phyloP scores from a whole-genome alignment of 1,140 invertebrate species.

The Lanistes nyassanus region DNA sequence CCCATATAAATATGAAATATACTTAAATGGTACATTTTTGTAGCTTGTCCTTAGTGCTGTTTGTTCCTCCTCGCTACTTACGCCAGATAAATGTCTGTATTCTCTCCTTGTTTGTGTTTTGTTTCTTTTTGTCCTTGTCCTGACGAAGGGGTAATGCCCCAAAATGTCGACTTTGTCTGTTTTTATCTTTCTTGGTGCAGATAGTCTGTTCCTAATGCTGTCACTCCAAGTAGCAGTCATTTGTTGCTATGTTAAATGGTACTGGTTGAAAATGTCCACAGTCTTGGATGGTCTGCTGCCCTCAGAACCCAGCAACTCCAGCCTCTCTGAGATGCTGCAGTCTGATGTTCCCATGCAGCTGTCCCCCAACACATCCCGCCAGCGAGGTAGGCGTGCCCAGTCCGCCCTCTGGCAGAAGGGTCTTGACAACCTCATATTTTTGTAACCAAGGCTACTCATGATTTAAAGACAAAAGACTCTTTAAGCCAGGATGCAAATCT shows the following conservation, averaged over 20 bases:
- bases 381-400: constrained; percentile 56
- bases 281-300: constrained; percentile 31
- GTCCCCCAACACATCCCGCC: constrained; percentile 39
- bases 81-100: no score
- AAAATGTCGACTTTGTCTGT: no score
- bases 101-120: no score
- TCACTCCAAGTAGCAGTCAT: background rate
- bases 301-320: constrained; percentile 35
- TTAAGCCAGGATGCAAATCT: no score
- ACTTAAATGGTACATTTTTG: no score
- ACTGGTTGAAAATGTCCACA: constrained; percentile 17
- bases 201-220: background rate
- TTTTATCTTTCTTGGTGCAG: no score
- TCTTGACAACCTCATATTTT: constrained; percentile 50
- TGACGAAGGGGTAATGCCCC: no score
- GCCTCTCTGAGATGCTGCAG: constrained; percentile 34
- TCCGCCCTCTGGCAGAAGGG: constrained; percentile 55
- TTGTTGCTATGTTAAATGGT: background rate
- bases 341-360: constrained; percentile 26
- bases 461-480: no score
- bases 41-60: no score
- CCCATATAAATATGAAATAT: no score
- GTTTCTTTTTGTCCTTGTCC: no score
- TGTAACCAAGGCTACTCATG: constrained; percentile 25
- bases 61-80: no score